Base-by-base conservation (phyloP, 2,113 vertebrate species). In the Pachypanchax playfairii region DNA sequence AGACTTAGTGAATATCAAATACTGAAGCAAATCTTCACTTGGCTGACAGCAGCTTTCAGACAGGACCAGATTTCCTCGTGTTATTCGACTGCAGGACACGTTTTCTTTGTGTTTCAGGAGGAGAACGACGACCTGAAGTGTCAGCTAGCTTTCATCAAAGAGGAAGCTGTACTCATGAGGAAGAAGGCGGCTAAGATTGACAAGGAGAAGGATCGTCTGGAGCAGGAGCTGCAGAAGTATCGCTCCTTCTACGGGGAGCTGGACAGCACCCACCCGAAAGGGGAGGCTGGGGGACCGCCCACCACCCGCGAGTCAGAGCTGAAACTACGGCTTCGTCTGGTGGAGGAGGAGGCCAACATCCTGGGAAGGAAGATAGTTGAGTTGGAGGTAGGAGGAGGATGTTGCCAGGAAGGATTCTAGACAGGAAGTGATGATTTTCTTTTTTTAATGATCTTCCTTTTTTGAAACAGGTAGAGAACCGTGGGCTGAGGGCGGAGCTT, bases 301-400 rank as follows among this genome's bases (percentile, higher is more conserved):
- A 98, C 94, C 73, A 97, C 95, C 31, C 91, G 97, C 10, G 96
- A 99, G 79, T 95, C 97, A 0, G 97, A 97, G 60, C 94, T 99
- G 43, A 99, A 97, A 84, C 94, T 99, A 4, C 88, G 97, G 18
- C 82, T 98, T 39, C 92, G 96, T 21, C 86, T 99, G 59, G 97
- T 99, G 75, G 97, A 99, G 77, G 97, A 99, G 65, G 97, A 99
- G 86, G 97, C 97, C 75, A 98, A 98, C 87, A 98, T 98, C 80
- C 91, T 99, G 2, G 96, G 96, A 63, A 92, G 97, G 65, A 99
- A 99, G 84, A 99, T 99, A 50, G 95, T 99, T 0, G 97, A 99
- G 67, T 74, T 98, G 38, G 97, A 98, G 87, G 94, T 89, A 64
- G 79, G 75, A 33, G 13, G 15, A 6, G 22, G 1, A 22, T 12